A percentile compares a stretch with the other conserved stretches of the same genome.
These are phyloP conservation scores for Heterodera schachtii DNA, from an alignment of 1,140 invertebrate genomes.

Conservation along the genomic window DNA sequence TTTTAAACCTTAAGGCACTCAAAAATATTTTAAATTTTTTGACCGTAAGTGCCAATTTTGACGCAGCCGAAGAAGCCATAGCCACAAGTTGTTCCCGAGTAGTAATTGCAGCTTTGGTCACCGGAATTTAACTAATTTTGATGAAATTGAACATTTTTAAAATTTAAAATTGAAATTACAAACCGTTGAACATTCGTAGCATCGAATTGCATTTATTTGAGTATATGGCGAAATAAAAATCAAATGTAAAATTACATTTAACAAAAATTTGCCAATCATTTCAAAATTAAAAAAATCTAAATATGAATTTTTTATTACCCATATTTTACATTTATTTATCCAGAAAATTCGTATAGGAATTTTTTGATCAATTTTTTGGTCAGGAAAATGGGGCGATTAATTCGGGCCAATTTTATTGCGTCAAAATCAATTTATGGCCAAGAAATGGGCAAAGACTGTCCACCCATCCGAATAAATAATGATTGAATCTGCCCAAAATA, in stretches of 20 bases:
- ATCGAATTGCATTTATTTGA: constrained; percentile 30
- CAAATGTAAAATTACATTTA: background rate
- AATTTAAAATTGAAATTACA: background rate
- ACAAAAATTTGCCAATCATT: background rate
- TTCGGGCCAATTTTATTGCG: constrained; percentile 1
- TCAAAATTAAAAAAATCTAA: constrained; percentile 3
- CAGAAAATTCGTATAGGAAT: background rate
- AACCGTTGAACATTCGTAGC: constrained; percentile 43
- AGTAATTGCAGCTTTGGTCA: constrained; percentile 36
- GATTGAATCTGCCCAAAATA: background rate
- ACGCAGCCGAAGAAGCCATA: constrained; percentile 54
- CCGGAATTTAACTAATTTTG: constrained; percentile 14
- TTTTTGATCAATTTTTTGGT: background rate
- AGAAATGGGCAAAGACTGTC: background rate
- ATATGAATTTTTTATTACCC: constrained; percentile 14
- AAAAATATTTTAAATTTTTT: background rate
- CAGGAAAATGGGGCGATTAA: background rate
- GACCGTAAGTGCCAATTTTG: constrained; percentile 44
- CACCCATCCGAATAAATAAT: background rate
- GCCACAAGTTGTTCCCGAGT: constrained; percentile 39
- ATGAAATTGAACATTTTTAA: background rate
- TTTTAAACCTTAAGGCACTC: background rate
- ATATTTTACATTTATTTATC: no score
- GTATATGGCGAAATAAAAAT: background rate
- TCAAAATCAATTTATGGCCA: constrained; percentile 23